Evolutionary conservation across 2,888 invertebrate genomes (phyloP).

Genomic region (Pandemis corylana): DNA sequence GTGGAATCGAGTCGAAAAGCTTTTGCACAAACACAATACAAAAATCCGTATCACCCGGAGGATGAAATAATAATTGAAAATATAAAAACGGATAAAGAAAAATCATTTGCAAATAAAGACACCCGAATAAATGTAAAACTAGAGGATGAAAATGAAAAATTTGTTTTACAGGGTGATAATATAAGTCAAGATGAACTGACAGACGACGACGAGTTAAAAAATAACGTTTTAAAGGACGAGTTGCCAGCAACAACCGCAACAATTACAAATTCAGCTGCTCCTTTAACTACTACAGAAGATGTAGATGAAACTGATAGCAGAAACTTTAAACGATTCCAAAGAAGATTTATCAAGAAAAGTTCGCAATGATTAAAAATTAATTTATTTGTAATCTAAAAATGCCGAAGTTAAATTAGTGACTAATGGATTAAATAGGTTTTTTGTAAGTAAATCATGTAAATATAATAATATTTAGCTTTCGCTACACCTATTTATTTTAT

Average conservation of each 20-base stretch:
- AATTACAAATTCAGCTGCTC: not conserved
- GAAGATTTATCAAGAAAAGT: slow-evolving; percentile 19
- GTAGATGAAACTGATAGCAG: not conserved
- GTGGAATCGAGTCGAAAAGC: not conserved
- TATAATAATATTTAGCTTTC: too few relatives aligned
- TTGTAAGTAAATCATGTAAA: too few relatives aligned
- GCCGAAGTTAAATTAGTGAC: too few relatives aligned
- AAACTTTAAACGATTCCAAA: slow-evolving; percentile 19
- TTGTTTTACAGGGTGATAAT: slow-evolving; percentile 2
- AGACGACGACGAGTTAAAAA: slow-evolving; percentile 7
- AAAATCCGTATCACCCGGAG: slow-evolving; percentile 40
- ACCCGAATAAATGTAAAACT: slow-evolving; percentile 13
- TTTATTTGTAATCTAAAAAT: too few relatives aligned
- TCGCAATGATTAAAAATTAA: not conserved
- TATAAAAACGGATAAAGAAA: not conserved
- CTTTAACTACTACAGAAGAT: not conserved
- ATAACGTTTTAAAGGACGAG: not conserved
- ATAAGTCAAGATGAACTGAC: slow-evolving; percentile 35
- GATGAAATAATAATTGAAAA: slow-evolving; percentile 17
- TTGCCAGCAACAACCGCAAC: not conserved
- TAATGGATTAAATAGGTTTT: too few relatives aligned
- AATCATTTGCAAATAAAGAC: not conserved
- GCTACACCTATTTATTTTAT: too few relatives aligned
- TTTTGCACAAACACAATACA: not conserved
- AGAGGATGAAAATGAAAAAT: slow-evolving; percentile 33